phyloP scores from a whole-genome alignment of 2,113 vertebrate species.

The Todiramphus chloris region DNA sequence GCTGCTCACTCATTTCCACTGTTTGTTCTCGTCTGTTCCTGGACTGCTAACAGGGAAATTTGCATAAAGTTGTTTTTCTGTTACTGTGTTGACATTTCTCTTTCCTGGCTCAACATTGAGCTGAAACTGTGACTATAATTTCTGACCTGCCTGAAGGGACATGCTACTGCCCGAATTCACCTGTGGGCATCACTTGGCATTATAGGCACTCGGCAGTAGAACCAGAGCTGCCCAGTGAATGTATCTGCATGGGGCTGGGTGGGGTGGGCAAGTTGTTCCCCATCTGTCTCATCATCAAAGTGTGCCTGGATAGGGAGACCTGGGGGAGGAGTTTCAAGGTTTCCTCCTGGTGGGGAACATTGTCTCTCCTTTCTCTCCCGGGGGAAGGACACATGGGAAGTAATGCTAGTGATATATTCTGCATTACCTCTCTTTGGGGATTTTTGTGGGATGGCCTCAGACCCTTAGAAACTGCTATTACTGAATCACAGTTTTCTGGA shows the following conservation, averaged over 20 bases:
- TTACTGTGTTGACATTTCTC: not conserved
- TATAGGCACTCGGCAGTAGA: not conserved
- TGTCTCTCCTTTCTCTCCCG: not conserved
- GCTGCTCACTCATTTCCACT: not conserved
- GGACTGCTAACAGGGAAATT: not conserved
- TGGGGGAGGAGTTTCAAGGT: not conserved
- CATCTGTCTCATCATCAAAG: rapidly evolving
- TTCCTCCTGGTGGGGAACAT: not conserved
- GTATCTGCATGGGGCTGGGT: not conserved
- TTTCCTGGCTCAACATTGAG: not conserved
- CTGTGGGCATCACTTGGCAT: not conserved
- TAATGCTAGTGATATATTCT: not conserved
- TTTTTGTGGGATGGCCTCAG: not conserved
- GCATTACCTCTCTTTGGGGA: not conserved
- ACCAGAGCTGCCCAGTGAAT: not conserved
- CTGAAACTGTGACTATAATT: not conserved
- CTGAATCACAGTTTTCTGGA: not conserved
- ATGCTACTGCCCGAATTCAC: not conserved
- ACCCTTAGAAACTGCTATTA: not conserved
- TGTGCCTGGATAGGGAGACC: rapidly evolving
- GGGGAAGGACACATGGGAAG: not conserved
- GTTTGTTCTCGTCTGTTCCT: not conserved
- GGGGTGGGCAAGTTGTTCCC: not conserved
- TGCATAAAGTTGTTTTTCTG: rapidly evolving
- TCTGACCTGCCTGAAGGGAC: not conserved